phyloP scores from a whole-genome alignment of 2,113 vertebrate species.

The Petrocephalus microphthalmus region DNA sequence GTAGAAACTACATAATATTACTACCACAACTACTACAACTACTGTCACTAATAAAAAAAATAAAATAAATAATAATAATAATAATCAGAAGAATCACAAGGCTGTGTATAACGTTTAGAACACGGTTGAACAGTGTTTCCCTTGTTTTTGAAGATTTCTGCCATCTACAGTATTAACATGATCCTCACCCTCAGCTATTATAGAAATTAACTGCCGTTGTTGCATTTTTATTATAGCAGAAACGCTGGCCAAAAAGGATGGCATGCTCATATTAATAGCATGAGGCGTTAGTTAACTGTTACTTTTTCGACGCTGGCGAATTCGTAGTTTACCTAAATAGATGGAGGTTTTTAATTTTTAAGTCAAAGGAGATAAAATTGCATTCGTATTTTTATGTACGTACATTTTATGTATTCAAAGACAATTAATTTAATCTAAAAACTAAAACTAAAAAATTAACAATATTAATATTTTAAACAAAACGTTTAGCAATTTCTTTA shows the following conservation, averaged over 20 bases:
- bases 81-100: background rate
- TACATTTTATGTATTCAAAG: background rate
- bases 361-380: background rate
- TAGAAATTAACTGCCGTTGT: background rate
- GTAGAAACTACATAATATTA: background rate
- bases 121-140: background rate
- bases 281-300: background rate
- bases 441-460: background rate
- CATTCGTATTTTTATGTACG: background rate
- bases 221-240: background rate
- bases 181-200: background rate
- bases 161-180: background rate
- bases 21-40: background rate
- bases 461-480: background rate
- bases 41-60: background rate
- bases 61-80: background rate
- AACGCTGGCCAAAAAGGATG: background rate
- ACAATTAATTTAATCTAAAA: background rate
- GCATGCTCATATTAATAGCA: background rate
- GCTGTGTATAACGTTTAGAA: background rate
- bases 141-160: background rate
- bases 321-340: background rate
- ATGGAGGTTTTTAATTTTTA: background rate
- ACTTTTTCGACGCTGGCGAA: background rate
- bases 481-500: background rate